Conservation (phyloP, 2,797 vertebrate species). For the Labroides dimidiatus region DNA sequence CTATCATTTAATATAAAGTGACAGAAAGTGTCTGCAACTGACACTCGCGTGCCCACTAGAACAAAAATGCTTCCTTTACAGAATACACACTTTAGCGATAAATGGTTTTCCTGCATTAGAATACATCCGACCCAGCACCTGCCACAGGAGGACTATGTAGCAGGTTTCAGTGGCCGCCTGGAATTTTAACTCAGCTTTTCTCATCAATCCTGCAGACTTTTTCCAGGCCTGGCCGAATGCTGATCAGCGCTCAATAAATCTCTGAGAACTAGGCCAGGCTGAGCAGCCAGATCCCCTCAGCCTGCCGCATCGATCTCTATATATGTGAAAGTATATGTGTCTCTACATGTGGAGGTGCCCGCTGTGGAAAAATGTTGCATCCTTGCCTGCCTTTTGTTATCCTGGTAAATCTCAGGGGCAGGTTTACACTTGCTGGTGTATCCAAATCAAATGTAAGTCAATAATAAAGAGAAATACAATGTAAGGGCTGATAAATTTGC, state of each 20-base stretch:
- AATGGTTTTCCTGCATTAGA: constrained; percentile 55
- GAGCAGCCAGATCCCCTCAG: constrained; percentile 65
- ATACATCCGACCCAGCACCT: constrained; percentile 52
- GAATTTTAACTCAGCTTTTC: constrained; percentile 74
- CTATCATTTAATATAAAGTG: constrained; percentile 27
- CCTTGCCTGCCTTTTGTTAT: constrained; percentile 39
- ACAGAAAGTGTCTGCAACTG: constrained; percentile 36
- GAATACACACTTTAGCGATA: constrained; percentile 28
- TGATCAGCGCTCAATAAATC: constrained; percentile 81
- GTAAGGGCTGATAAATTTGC: too few species aligned
- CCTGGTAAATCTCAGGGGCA: constrained; percentile 35
- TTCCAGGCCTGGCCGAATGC: constrained; percentile 69
- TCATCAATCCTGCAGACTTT: constrained; percentile 79
- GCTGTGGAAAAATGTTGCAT: constrained; percentile 20
- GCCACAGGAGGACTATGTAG: constrained; percentile 57
- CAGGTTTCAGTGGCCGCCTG: constrained; percentile 53
- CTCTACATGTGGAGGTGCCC: constrained; percentile 32
- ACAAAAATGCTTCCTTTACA: constrained; percentile 35
- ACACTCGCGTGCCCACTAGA: constrained; percentile 6
- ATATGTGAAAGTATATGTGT: constrained; percentile 35
- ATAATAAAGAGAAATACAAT: constrained; percentile 1
- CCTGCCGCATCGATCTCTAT: constrained; percentile 66
- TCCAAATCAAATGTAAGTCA: constrained; percentile 21
- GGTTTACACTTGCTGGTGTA: constrained; percentile 28
- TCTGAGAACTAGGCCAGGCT: constrained; percentile 81